A percentile compares a stretch with the other conserved stretches of the same genome.
These are phyloP conservation scores for Helicoverpa assulta DNA, from an alignment of 2,888 invertebrate genomes.

Conservation along the genomic window DNA sequence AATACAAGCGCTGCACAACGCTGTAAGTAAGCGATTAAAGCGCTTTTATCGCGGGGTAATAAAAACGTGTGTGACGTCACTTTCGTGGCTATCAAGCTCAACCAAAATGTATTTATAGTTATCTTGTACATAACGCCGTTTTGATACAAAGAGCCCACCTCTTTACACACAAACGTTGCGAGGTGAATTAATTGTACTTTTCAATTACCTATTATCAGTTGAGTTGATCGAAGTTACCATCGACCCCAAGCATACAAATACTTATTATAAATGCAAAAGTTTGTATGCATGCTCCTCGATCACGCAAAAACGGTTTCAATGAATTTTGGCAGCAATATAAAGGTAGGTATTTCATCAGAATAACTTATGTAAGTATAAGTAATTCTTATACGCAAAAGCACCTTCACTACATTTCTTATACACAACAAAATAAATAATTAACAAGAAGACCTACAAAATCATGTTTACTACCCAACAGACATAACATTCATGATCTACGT, in stretches of 20 bases:
- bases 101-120: slow-evolving; percentile 19
- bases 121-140: not conserved
- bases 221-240: too few species aligned
- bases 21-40: slow-evolving; percentile 42
- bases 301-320: too few species aligned
- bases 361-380: too few species aligned
- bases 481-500: slow-evolving; percentile 5
- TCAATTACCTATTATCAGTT: too few species aligned
- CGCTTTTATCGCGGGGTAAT: slow-evolving; percentile 38
- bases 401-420: too few species aligned
- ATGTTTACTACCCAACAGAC: slow-evolving; percentile 27
- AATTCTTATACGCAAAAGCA: too few species aligned
- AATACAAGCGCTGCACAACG: slow-evolving; percentile 15
- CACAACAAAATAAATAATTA: not conserved
- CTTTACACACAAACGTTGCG: not conserved
- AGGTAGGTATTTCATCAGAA: too few species aligned
- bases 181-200: too few species aligned
- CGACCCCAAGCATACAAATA: too few species aligned
- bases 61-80: slow-evolving; percentile 27
- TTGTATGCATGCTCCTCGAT: too few species aligned
- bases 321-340: too few species aligned
- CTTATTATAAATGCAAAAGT: too few species aligned
- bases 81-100: slow-evolving; percentile 10
- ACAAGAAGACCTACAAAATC: not conserved
- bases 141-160: not conserved